These are phyloP conservation scores for Carassius carassius DNA, from an alignment of 2,113 vertebrate genomes.

Conservation along the genomic window DNA sequence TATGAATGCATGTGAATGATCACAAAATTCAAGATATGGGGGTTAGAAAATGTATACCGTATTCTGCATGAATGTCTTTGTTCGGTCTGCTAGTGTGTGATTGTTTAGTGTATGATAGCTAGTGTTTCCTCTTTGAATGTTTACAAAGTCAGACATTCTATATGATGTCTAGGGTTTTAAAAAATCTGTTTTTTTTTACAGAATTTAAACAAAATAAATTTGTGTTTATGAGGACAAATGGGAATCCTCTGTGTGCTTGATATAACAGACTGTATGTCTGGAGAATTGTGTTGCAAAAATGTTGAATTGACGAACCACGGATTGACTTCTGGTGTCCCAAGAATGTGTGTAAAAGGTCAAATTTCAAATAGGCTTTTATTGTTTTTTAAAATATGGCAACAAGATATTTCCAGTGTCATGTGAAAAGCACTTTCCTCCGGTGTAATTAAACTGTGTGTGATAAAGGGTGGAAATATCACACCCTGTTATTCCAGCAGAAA, in stretches of 20 bases:
- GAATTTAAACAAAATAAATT: neutral
- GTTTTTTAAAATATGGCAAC: neutral
- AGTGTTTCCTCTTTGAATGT: too few species aligned
- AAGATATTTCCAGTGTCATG: neutral
- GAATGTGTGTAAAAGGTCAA: neutral
- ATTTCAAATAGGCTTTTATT: neutral
- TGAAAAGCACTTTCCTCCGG: neutral
- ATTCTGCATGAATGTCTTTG: too few species aligned
- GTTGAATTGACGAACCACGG: too few species aligned
- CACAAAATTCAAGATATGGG: too few species aligned
- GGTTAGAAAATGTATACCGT: too few species aligned
- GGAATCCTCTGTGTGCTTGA: neutral
- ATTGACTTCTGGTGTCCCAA: neutral
- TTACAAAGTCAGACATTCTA: too few species aligned
- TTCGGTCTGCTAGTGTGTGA: too few species aligned
- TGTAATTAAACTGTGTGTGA: neutral
- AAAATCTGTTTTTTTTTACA: too few species aligned
- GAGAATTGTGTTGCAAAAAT: neutral
- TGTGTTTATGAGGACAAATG: neutral
- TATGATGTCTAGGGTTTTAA: too few species aligned
- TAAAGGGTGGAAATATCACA: neutral
- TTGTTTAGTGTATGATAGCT: too few species aligned
- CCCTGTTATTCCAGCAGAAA: neutral
- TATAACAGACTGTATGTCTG: conserved; percentile 51
- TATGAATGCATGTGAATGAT: too few species aligned